A percentile compares a stretch with the other conserved stretches of the same genome.
These are phyloP conservation scores for Dromius quadrimaculatus DNA, from an alignment of 2,888 invertebrate species.

Conservation along the genomic window DNA sequence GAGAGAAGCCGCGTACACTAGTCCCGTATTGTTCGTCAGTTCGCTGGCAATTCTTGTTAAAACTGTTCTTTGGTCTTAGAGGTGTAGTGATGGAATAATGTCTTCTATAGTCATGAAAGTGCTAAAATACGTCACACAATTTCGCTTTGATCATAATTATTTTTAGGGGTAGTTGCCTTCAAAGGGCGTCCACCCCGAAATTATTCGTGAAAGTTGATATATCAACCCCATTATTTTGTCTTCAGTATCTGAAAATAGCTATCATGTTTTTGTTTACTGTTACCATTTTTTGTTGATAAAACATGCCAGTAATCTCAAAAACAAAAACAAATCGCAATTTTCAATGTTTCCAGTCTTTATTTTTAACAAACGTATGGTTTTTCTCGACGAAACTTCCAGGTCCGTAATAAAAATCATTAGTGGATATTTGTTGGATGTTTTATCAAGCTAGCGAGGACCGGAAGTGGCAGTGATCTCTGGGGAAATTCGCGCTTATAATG, in stretches of 20 bases:
- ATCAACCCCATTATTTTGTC: neutral
- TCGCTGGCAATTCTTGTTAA: no score
- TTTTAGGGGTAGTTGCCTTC: no score
- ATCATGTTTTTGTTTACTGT: neutral
- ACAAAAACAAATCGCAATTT: neutral
- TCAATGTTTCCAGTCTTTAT: conserved; percentile 1
- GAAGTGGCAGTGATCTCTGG: neutral
- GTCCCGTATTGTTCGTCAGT: no score
- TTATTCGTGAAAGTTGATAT: no score
- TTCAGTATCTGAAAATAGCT: neutral
- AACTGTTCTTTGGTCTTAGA: no score
- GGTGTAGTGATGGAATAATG: no score
- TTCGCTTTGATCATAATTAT: no score
- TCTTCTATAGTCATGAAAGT: no score
- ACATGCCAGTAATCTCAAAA: neutral
- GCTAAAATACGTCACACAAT: no score
- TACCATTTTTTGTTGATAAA: neutral
- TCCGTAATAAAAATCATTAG: conserved; percentile 23
- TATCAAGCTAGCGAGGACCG: neutral
- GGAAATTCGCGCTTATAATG: conserved; percentile 24
- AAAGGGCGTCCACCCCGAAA: no score
- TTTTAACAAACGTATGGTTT: neutral
- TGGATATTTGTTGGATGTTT: conserved; percentile 7
- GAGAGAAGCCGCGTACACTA: no score
- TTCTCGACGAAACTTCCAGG: neutral